Conservation (phyloP, 2,797 vertebrate species). For the Pangasius mekongensis region DNA sequence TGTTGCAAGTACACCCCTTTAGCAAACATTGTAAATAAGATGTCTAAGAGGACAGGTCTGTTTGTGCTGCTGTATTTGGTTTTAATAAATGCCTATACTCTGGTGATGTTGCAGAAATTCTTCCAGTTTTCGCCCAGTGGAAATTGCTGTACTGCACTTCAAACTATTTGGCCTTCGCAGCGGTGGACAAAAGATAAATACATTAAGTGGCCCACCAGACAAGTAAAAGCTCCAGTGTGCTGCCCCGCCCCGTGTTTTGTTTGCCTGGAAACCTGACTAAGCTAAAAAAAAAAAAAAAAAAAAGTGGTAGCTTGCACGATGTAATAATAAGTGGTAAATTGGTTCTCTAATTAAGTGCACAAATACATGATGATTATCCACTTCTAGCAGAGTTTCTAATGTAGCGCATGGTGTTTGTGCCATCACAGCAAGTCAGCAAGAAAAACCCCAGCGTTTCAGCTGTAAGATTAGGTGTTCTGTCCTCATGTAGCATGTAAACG, state of each 20-base stretch:
- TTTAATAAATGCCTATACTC: conserved; percentile 21
- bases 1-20: conserved; percentile 16
- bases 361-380: background rate
- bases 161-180: background rate
- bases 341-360: background rate
- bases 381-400: background rate
- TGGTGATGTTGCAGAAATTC: conserved; percentile 3
- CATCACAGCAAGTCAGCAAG: background rate
- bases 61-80: background rate
- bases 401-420: background rate
- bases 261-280: background rate
- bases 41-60: conserved; percentile 18
- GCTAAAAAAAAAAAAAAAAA: too few species aligned
- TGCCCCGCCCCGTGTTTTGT: background rate
- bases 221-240: background rate
- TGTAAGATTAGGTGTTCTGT: background rate
- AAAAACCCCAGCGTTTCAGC: background rate
- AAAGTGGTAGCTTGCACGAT: background rate
- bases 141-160: background rate
- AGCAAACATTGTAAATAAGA: conserved; percentile 40
- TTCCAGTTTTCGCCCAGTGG: background rate
- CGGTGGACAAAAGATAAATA: background rate
- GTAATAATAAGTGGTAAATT: background rate
- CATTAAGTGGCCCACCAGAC: background rate
- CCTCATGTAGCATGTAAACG: background rate